Evolutionary conservation across 2,113 vertebrate genomes (phyloP).

Genomic region (Leptobrachium ailaonicum): DNA sequence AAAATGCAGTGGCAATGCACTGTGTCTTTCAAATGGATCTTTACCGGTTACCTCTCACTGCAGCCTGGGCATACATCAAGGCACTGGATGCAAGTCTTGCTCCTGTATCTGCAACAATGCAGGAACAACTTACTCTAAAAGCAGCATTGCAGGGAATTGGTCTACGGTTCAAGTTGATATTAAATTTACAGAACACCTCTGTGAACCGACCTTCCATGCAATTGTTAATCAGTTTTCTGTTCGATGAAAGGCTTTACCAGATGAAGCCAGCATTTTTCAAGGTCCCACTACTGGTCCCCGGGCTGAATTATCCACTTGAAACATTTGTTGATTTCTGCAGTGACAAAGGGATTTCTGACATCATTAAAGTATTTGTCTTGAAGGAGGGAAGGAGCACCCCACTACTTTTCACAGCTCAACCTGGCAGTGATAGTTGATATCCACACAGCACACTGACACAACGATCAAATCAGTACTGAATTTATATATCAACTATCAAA

Average conservation of each 20-base stretch:
- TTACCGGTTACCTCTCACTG: slow-evolving; percentile 74
- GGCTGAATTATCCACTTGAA: slow-evolving; percentile 81
- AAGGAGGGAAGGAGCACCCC: slow-evolving; percentile 73
- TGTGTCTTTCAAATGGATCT: slow-evolving; percentile 84
- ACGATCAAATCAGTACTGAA: too few relatives aligned
- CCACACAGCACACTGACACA: too few relatives aligned
- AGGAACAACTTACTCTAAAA: slow-evolving; percentile 78
- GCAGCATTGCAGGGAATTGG: slow-evolving; percentile 85
- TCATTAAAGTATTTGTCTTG: slow-evolving; percentile 86
- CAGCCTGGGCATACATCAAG: slow-evolving; percentile 77
- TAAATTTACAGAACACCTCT: slow-evolving; percentile 85
- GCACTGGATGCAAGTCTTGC: slow-evolving; percentile 82
- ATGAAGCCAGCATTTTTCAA: slow-evolving; percentile 77
- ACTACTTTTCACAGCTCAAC: slow-evolving; percentile 88
- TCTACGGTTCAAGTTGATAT: slow-evolving; percentile 81
- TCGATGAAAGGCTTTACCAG: slow-evolving; percentile 74
- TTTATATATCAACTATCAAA: too few relatives aligned
- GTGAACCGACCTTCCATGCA: slow-evolving; percentile 70
- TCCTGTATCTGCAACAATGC: slow-evolving; percentile 70
- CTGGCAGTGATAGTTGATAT: slow-evolving; percentile 73
- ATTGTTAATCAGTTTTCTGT: slow-evolving; percentile 79
- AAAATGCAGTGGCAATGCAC: slow-evolving; percentile 80
- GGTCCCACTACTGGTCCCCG: slow-evolving; percentile 84
- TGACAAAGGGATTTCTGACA: slow-evolving; percentile 76
- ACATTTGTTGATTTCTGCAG: slow-evolving; percentile 83